phyloP scores from a whole-genome alignment of 2,113 vertebrate species.

The Seriola rivoliana region DNA sequence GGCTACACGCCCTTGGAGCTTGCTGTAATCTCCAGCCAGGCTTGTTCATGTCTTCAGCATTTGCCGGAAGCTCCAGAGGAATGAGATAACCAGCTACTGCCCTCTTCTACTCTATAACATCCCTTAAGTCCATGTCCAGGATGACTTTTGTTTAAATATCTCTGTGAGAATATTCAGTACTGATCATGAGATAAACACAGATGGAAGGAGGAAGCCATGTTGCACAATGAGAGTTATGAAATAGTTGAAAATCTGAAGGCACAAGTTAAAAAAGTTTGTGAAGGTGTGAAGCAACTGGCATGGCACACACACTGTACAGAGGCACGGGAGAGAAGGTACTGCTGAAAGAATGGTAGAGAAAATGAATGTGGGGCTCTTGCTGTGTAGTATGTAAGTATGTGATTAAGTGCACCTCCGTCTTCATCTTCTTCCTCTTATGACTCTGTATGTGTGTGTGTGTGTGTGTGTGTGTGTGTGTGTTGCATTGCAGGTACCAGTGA shows the following conservation, averaged over 20 bases:
- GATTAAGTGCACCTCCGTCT: neutral
- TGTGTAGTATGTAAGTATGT: constrained; percentile 16
- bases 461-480: constrained; percentile 30
- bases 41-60: constrained; percentile 12
- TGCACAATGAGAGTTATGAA: constrained; percentile 37
- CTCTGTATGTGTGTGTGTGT: constrained; percentile 15
- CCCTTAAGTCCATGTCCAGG: neutral
- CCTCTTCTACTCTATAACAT: constrained; percentile 3
- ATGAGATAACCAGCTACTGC: constrained; percentile 40
- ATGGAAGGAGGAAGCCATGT: constrained; percentile 27
- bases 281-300: constrained; percentile 39
- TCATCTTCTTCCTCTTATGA: neutral
- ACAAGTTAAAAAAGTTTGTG: neutral
- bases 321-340: constrained; percentile 41
- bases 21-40: constrained; percentile 35
- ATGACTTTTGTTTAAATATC: neutral
- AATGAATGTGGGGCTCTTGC: constrained; percentile 9
- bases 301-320: neutral
- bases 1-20: neutral
- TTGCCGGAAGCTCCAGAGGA: constrained; percentile 40
- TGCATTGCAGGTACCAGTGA: constrained; percentile 91
- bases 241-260: constrained; percentile 40
- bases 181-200: neutral
- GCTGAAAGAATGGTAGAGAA: constrained; percentile 18
- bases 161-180: constrained; percentile 9